A percentile compares a stretch with the other conserved stretches of the same genome.
Conservation (phyloP, 2,113 vertebrate genomes). For the Sciurus niger region DNA sequence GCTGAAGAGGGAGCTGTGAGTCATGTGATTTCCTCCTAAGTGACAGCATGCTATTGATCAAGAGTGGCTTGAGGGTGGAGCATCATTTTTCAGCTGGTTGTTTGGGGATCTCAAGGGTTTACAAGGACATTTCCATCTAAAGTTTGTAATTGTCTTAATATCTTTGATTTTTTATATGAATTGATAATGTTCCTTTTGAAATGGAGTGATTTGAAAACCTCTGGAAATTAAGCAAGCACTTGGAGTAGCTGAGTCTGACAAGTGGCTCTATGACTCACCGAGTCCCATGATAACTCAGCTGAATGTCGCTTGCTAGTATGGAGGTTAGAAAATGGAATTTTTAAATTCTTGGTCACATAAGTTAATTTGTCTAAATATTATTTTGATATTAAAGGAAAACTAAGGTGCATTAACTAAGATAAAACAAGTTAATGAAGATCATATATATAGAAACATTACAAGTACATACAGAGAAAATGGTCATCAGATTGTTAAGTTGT, state of each 20-base stretch:
- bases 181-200: conserved; percentile 14
- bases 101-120: neutral
- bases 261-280: neutral
- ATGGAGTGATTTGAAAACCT: neutral
- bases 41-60: neutral
- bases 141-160: conserved; percentile 28
- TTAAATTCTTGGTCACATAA: neutral
- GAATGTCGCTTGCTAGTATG: neutral
- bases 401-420: neutral
- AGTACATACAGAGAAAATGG: neutral
- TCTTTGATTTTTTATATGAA: conserved; percentile 17
- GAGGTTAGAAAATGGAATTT: neutral
- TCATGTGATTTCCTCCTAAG: neutral
- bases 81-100: neutral
- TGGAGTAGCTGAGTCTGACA: neutral
- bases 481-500: neutral
- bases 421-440: neutral
- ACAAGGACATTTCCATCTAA: conserved; percentile 17
- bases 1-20: neutral
- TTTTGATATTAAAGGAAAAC: neutral
- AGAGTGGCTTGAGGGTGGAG: neutral
- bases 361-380: neutral
- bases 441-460: neutral
- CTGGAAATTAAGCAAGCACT: neutral
- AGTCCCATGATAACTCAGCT: neutral